Evolutionary conservation across 1,140 invertebrate species (phyloP).

Genomic region (Tigriopus japonicus): DNA sequence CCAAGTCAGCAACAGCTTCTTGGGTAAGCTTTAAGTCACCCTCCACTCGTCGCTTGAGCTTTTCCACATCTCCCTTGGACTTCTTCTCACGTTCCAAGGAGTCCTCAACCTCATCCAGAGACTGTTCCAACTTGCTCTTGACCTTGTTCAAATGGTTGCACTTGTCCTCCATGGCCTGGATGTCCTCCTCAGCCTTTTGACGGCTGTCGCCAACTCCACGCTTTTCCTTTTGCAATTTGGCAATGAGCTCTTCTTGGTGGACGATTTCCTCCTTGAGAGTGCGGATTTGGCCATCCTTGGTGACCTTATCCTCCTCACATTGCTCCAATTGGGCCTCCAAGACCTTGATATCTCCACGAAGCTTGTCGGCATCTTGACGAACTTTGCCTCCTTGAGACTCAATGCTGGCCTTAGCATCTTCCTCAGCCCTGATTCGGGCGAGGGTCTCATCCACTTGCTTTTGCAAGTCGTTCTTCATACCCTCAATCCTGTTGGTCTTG

Average conservation of each 20-base stretch:
- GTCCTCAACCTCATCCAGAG: conserved; percentile 91
- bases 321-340: conserved; percentile 19
- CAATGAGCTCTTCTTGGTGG: conserved; percentile 39
- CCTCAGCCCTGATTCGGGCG: conserved; percentile 10
- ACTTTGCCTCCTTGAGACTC: conserved; percentile 10
- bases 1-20: conserved; percentile 65
- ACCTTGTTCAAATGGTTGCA: conserved; percentile 38
- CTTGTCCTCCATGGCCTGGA: conserved; percentile 38
- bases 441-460: conserved; percentile 14
- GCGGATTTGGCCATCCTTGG: conserved; percentile 40
- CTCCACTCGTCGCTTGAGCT: conserved; percentile 90
- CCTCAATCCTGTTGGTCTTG: conserved; percentile 12
- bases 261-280: conserved; percentile 41
- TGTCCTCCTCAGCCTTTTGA: conserved; percentile 35
- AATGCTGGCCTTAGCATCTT: conserved; percentile 13
- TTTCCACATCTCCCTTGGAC: conserved; percentile 92
- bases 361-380: conserved; percentile 4
- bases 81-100: conserved; percentile 97
- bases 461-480: conserved; percentile 9
- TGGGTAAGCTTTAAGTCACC: conserved; percentile 89
- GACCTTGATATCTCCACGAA: conserved; percentile 16
- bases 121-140: conserved; percentile 77
- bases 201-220: conserved; percentile 36
- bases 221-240: conserved; percentile 41
- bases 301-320: conserved; percentile 38